Evolutionary conservation across 23 tunicate genomes (phyloP).

Genomic region (Trididemnum nubilum): DNA sequence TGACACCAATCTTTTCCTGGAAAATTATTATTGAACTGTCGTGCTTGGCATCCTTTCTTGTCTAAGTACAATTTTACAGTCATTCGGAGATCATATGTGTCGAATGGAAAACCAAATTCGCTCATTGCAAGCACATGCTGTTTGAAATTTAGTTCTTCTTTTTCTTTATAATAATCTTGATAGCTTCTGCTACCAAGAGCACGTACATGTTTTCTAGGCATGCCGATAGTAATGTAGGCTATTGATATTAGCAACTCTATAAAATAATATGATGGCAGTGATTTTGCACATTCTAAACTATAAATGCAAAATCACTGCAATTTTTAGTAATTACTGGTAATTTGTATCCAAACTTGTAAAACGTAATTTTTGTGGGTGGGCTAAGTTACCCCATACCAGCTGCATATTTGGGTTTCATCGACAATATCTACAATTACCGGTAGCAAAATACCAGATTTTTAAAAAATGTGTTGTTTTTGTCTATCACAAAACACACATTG

Average conservation of each 20-base stretch:
- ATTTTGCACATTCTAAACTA: not conserved
- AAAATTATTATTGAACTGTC: not conserved
- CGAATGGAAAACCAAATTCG: constrained; percentile 20
- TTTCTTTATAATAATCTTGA: constrained; percentile 18
- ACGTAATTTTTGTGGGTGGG: not conserved
- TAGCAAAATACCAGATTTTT: not conserved
- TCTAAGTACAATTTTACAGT: not conserved
- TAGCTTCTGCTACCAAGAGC: constrained; percentile 12
- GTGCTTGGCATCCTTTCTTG: not conserved
- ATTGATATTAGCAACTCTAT: not conserved
- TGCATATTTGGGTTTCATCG: constrained; percentile 7
- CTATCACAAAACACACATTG: not conserved
- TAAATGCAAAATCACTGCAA: not conserved
- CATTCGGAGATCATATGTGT: constrained; percentile 22
- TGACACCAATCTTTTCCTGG: constrained; percentile 36
- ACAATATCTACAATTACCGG: not conserved
- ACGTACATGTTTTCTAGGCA: constrained; percentile 21
- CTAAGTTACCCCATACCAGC: constrained; percentile 22
- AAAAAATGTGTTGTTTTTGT: not conserved
- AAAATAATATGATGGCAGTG: not conserved
- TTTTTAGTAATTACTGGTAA: not conserved
- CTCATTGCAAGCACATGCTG: constrained; percentile 19
- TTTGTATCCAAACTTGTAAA: not conserved
- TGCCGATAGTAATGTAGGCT: not conserved
- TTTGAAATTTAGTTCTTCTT: not conserved